Evolutionary conservation across 2,113 vertebrate species (phyloP), one percentile per base, ranked within the genome.

Genomic region (Xiphophorus maculatus): DNA sequence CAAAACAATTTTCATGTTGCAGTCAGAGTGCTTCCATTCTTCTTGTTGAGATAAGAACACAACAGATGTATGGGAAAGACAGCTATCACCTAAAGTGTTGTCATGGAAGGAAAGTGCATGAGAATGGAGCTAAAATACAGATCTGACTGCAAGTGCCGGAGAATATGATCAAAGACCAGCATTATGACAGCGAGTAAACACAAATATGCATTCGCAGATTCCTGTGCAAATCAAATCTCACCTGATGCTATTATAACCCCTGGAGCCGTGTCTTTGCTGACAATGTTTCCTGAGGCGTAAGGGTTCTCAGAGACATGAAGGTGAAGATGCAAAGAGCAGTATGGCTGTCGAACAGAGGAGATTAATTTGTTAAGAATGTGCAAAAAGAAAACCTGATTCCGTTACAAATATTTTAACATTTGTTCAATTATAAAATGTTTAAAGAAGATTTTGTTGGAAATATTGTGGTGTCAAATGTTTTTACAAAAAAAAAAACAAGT

Each of bases 161-260:
- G 63, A 73, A 74, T 44, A 8, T 13, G 66, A 79, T 77, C 1
- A 73, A 65, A 71, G 69, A 63, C 35, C 63, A 66, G 61, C 48
- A 64, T 70, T 69, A 65, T 37, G 40, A 22, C 28, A 37, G 22
- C 63, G 65, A 28, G 32, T 66, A 75, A 84, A 84, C 79, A 86
- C 74, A 66, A 77, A 67, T 13, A 22, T 63, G 80, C 37, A 54
- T 71, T 71, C 63, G 64, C 60, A 68, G 73, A 74, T 63, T 30
- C 67, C 37, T 63, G 68, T 63, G 65, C 71, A 80, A 73, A 77
- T 79, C 5, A 76, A 80, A 86, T 66, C 85, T 74, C 95, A 98
- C 97, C 97, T 94, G 97, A 98, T 68, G 97, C 97, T 82, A 98
- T 95, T 69, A 98, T 98, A 80, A 98, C 95, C 79, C 97, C 96